These are phyloP conservation scores for Sphaeramia orbicularis DNA, from an alignment of 2,797 vertebrate species.

Conservation along the genomic window DNA sequence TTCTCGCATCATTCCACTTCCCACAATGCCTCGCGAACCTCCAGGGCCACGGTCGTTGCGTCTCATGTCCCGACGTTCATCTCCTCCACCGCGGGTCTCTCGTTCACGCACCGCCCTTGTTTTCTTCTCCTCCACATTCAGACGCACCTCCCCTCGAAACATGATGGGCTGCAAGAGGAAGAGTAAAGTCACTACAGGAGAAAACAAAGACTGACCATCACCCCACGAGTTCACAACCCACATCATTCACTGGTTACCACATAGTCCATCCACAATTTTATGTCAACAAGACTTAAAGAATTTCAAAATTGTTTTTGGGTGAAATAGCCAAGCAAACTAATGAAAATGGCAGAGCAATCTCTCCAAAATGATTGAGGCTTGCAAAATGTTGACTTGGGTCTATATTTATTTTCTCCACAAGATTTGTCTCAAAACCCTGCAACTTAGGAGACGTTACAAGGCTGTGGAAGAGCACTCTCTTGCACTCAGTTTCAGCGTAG, in stretches of 20 bases:
- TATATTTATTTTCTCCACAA: too few species aligned
- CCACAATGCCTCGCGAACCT: constrained; percentile 90
- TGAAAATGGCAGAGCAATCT: too few species aligned
- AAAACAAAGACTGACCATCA: not conserved
- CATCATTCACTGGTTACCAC: constrained; percentile 51
- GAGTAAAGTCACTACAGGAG: constrained; percentile 16
- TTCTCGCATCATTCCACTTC: constrained; percentile 92
- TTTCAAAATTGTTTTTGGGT: too few species aligned
- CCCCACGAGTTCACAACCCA: constrained; percentile 39
- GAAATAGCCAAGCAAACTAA: too few species aligned
- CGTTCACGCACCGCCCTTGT: constrained; percentile 93
- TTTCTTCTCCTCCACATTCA: constrained; percentile 99
- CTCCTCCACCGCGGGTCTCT: constrained; percentile 89
- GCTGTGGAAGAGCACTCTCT: too few species aligned
- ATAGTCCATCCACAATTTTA: not conserved
- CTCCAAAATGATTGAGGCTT: too few species aligned
- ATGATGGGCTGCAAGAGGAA: constrained; percentile 91
- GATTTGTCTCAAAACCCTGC: too few species aligned
- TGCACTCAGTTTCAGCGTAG: too few species aligned
- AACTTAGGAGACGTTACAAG: too few species aligned
- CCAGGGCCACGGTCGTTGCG: constrained; percentile 91
- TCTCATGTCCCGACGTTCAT: constrained; percentile 91
- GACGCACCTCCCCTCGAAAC: constrained; percentile 96
- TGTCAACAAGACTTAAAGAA: not conserved
- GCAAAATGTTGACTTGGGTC: too few species aligned